Evolutionary conservation across 2,888 invertebrate genomes (phyloP).

Genomic region (Clostera curtula): DNA sequence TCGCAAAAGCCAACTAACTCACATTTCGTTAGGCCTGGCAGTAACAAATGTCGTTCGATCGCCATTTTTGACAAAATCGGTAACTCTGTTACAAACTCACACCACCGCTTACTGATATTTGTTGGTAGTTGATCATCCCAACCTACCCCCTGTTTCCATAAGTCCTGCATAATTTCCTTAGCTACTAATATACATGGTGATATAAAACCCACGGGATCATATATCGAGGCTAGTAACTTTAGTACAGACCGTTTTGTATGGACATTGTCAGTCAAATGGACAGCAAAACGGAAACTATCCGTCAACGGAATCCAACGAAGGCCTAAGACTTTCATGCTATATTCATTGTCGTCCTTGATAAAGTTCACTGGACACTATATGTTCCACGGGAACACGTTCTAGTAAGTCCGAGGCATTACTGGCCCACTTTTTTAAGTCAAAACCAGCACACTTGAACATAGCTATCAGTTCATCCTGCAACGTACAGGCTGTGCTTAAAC

Average conservation of each 20-base stretch:
- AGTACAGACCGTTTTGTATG: not conserved
- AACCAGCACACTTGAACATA: not conserved
- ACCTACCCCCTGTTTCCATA: not conserved
- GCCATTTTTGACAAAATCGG: not conserved
- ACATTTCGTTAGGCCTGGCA: not conserved
- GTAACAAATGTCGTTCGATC: conserved; percentile 1
- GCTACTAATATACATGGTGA: not conserved
- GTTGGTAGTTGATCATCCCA: not conserved
- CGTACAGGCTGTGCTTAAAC: conserved; percentile 4
- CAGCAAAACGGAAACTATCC: not conserved
- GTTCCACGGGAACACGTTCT: not conserved
- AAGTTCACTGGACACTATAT: not conserved
- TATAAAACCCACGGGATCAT: not conserved
- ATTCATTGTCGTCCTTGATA: not conserved
- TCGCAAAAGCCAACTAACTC: conserved; percentile 4
- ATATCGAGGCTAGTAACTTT: not conserved
- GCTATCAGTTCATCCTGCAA: conserved; percentile 3
- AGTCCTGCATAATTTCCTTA: not conserved
- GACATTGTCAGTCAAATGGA: not conserved
- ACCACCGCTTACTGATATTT: not conserved
- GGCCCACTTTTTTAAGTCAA: conserved; percentile 5
- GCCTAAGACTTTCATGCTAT: conserved; percentile 1
- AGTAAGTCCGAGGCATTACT: conserved; percentile 6
- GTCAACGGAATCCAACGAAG: not conserved
- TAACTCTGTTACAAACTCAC: not conserved